Evolutionary conservation across 2,113 vertebrate species (phyloP), one percentile per base, ranked within the genome.

Genomic region (Entosphenus tridentatus): DNA sequence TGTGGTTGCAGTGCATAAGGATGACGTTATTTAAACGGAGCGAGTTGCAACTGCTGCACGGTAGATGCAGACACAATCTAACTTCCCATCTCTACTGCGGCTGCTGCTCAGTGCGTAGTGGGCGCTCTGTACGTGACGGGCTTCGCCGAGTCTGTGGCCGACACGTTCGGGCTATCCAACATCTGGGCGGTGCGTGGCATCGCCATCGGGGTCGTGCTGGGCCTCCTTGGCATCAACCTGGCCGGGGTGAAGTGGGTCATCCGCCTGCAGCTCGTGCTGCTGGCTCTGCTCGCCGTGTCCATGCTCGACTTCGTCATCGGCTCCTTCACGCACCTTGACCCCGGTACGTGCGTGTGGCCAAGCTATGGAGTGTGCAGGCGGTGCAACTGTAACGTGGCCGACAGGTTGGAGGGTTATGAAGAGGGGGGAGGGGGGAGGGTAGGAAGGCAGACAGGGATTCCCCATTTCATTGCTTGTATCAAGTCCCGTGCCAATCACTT

Each of bases 51-150:
- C 39, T 39, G 39, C 39, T 39, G 39, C 39, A 39, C 39, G 39
- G 39, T 7, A 39, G 39, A 39, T 39, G 39, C 39, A 39, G 39
- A 39, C 39, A 39, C 39, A 39, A 39, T 39, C 39, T 39, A 39
- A 39, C 7, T 39, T 39, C 6, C 39, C 39, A 39, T 39, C 39
- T 5, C 39, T 39, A 39, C 39, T 39, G 39, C 39, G 39, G 39
- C 39, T 39, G 39, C 39, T 65, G 17, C 69, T 75, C 78, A 96
- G 93, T 98, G 92, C 54, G 89, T 95, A 74, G 92, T 91, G 74
- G 89, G 89, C 69, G 89, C 90, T 70, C 88, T 98, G 90, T 98
- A 96, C 72, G 82, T 96, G 81, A 90, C 92, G 0, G 93, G 92
- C 70, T 98, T 98, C 70, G 83, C 92, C 0, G 92, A 96, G 76